Evolutionary conservation across 2,113 vertebrate genomes (phyloP).

Genomic region (Dipodomys stephensi): DNA sequence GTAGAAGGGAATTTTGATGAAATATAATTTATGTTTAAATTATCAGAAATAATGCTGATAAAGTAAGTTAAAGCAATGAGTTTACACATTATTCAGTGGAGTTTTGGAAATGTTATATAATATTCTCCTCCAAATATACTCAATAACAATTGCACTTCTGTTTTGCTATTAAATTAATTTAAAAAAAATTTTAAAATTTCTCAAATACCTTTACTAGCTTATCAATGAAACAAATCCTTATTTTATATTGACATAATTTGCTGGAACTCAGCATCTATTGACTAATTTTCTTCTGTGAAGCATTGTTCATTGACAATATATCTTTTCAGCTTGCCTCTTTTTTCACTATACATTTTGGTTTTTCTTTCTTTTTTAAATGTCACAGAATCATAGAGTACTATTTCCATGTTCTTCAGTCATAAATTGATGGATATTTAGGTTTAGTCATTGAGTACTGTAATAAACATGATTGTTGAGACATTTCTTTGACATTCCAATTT

Average conservation of each 20-base stretch:
- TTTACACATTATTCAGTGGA: neutral
- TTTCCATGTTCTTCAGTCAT: neutral
- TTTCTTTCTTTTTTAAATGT: too few relatives aligned
- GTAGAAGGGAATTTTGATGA: slow-evolving; percentile 24
- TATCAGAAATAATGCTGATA: neutral
- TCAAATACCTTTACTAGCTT: neutral
- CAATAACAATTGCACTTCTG: neutral
- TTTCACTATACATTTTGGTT: neutral
- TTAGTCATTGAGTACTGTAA: too few relatives aligned
- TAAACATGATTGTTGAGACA: too few relatives aligned
- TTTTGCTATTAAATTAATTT: neutral
- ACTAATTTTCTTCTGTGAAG: neutral
- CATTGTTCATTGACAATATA: neutral
- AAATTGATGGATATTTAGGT: too few relatives aligned
- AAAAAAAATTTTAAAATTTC: neutral
- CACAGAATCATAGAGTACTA: neutral
- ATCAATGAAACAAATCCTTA: neutral
- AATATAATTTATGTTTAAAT: neutral
- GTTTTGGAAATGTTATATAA: neutral
- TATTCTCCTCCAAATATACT: neutral
- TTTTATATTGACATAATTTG: neutral
- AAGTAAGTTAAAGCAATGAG: neutral
- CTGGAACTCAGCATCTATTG: neutral
- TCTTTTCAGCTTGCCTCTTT: neutral
- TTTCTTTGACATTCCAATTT: too few relatives aligned